A percentile compares a stretch with the other conserved stretches of the same genome.
Conservation (phyloP, 2,888 invertebrate species). For the Acanthosepion pharaonis region DNA sequence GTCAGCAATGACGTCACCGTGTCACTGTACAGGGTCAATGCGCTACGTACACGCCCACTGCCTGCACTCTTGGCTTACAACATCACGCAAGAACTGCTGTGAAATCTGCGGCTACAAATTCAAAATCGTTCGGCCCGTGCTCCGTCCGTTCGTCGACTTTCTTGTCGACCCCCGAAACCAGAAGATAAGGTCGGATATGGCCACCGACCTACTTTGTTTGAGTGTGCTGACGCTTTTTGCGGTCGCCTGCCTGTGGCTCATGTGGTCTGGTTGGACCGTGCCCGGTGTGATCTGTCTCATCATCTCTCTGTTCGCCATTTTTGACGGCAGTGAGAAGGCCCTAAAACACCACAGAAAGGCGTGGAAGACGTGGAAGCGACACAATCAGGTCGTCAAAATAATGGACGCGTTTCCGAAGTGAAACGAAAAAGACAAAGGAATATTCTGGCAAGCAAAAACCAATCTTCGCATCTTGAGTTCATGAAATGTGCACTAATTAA, state of each 20-base stretch:
- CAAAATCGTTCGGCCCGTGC: background rate
- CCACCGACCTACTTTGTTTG: background rate
- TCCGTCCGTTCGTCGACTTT: background rate
- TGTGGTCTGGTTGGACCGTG: background rate
- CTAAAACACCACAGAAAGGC: background rate
- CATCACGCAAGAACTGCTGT: background rate
- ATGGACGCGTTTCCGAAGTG: background rate
- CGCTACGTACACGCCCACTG: background rate
- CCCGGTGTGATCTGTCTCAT: background rate
- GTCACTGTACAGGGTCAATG: background rate
- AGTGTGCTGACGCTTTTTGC: background rate
- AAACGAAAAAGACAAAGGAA: too few species aligned
- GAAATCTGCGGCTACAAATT: conserved; percentile 13
- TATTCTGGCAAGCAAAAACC: too few species aligned
- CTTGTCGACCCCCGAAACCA: background rate
- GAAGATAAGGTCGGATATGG: background rate
- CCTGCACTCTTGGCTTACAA: background rate
- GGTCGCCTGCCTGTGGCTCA: background rate
- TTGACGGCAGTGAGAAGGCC: background rate
- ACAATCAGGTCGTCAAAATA: conserved; percentile 8
- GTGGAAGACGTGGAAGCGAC: background rate
- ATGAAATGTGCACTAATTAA: too few species aligned
- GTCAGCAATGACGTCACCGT: background rate
- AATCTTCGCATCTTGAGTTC: too few species aligned
- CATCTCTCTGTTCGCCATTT: background rate